Evolutionary conservation across 2,113 vertebrate species (phyloP).

Genomic region (Prinia subflava): DNA sequence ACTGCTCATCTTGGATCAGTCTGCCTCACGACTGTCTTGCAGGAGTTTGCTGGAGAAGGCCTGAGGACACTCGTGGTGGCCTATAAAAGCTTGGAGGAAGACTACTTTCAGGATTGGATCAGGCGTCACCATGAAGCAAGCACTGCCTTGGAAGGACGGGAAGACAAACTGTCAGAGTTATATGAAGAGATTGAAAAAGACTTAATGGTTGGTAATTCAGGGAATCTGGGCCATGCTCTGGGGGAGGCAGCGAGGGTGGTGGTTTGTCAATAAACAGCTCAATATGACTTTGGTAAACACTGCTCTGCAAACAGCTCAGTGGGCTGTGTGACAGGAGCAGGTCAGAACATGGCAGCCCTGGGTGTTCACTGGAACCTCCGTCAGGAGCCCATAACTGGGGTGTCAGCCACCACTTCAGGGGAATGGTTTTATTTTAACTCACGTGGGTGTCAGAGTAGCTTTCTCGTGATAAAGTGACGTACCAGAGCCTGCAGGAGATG

Average conservation of each 20-base stretch:
- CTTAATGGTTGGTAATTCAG: slow-evolving; percentile 75
- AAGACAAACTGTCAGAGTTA: slow-evolving; percentile 77
- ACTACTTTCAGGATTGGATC: slow-evolving; percentile 78
- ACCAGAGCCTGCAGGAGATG: neutral
- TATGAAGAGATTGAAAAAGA: slow-evolving; percentile 93
- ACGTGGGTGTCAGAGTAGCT: neutral
- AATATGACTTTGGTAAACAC: neutral
- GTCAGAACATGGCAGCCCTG: neutral
- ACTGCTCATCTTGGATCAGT: neutral
- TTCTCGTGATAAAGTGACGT: neutral
- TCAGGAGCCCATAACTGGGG: neutral
- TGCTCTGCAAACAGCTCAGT: neutral
- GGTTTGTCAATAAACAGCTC: slow-evolving; percentile 46
- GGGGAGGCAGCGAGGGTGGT: neutral
- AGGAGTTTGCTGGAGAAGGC: slow-evolving; percentile 92
- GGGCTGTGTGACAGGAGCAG: neutral
- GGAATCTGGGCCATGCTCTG: slow-evolving; percentile 34
- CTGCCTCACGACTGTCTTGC: neutral
- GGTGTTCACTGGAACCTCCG: neutral
- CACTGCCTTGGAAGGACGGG: slow-evolving; percentile 77
- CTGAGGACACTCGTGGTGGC: slow-evolving; percentile 88
- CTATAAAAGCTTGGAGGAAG: slow-evolving; percentile 82
- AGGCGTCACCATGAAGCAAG: slow-evolving; percentile 82
- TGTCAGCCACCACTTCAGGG: slow-evolving; percentile 5
- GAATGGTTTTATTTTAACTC: slow-evolving; percentile 35